Conservation (phyloP, 2,888 invertebrate genomes). For the Nyleta sp. region DNA sequence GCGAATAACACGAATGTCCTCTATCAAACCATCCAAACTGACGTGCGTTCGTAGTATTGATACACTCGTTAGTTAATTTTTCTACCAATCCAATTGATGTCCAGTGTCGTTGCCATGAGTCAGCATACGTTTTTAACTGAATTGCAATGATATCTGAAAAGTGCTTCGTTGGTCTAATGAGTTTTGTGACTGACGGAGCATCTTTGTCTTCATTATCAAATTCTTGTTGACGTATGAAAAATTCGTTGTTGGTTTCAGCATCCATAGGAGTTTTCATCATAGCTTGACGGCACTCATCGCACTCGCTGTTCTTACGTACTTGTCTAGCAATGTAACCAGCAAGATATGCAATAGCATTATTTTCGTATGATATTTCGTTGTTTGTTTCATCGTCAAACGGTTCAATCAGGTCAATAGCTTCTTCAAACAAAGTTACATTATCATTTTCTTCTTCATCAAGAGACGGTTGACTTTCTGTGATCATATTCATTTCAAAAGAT, state of each 20-base stretch:
- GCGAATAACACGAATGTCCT: too few species aligned
- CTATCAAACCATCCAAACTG: neutral
- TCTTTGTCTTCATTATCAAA: slow-evolving; percentile 21
- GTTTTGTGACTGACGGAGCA: slow-evolving; percentile 7
- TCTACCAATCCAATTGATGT: neutral
- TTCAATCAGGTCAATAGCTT: neutral
- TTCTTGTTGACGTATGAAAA: slow-evolving; percentile 19
- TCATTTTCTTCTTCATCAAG: neutral
- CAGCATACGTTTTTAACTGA: slow-evolving; percentile 1
- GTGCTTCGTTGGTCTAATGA: slow-evolving; percentile 3
- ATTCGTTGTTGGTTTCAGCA: neutral
- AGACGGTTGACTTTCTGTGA: too few species aligned
- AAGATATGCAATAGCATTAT: slow-evolving; percentile 28
- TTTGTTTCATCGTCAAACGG: neutral
- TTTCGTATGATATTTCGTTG: slow-evolving; percentile 18
- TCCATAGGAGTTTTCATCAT: slow-evolving; percentile 22
- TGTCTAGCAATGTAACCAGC: slow-evolving; percentile 34
- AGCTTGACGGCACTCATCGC: slow-evolving; percentile 13
- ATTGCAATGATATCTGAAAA: slow-evolving; percentile 1
- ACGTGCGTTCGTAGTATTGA: neutral
- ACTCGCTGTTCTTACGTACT: neutral
- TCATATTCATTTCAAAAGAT: too few species aligned
- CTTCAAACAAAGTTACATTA: too few species aligned
- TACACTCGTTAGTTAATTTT: neutral
- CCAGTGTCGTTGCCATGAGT: neutral